A percentile compares a stretch with the other conserved stretches of the same genome.
These are phyloP conservation scores for Nasonia vitripennis DNA, from an alignment of 1,140 invertebrate species.

Conservation along the genomic window DNA sequence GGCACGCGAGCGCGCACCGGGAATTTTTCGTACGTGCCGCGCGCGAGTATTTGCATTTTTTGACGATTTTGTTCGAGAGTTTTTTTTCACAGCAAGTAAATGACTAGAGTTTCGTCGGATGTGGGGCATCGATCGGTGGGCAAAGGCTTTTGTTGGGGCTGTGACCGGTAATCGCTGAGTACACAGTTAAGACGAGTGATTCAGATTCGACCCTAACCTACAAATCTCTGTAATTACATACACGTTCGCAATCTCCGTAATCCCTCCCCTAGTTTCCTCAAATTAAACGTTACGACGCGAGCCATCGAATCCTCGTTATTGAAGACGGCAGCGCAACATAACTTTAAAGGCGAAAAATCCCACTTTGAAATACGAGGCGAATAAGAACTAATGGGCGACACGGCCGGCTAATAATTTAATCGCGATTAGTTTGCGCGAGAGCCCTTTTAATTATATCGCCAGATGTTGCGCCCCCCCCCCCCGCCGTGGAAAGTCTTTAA, in stretches of 20 bases:
- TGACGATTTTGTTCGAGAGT: background rate
- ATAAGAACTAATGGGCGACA: slow-evolving; percentile 8
- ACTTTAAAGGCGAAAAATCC: background rate
- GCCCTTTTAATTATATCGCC: slow-evolving; percentile 53
- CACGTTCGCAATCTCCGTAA: background rate
- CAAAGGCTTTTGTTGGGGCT: too few species aligned
- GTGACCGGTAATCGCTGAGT: too few species aligned
- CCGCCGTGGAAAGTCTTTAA: slow-evolving; percentile 49
- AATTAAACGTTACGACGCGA: background rate
- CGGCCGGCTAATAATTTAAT: slow-evolving; percentile 35
- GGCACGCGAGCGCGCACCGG: background rate
- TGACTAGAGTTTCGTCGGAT: background rate
- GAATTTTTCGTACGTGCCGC: background rate
- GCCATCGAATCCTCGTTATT: background rate
- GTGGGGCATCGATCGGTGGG: background rate
- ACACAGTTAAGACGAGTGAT: too few species aligned
- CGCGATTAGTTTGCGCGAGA: background rate
- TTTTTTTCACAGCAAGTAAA: background rate
- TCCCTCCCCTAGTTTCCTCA: too few species aligned
- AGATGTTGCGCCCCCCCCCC: slow-evolving; percentile 35
- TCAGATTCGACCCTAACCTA: too few species aligned
- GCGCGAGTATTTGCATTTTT: background rate
- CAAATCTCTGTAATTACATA: too few species aligned
- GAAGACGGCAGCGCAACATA: background rate
- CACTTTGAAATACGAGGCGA: background rate